A percentile compares a stretch with the other conserved stretches of the same genome.
phyloP scores from a whole-genome alignment of 2,113 vertebrate species.

The Enhydra lutris region DNA sequence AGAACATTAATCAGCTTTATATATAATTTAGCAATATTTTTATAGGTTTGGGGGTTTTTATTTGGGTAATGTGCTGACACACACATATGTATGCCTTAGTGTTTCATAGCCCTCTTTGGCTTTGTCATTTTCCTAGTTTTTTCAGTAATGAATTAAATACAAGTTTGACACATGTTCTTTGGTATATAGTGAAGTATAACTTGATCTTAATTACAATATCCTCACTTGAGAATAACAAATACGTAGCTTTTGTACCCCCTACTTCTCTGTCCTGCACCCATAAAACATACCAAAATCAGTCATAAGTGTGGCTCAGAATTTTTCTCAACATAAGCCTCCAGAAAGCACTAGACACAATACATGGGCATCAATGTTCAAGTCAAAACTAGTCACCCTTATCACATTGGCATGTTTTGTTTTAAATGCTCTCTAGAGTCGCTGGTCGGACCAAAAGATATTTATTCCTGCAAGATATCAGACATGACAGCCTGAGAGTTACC shows the following conservation, averaged over 20 bases:
- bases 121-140: neutral
- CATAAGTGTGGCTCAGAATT: neutral
- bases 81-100: neutral
- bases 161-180: neutral
- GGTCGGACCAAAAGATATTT: neutral
- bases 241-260: neutral
- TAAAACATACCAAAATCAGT: neutral
- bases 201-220: neutral
- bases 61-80: neutral
- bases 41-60: neutral
- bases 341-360: neutral
- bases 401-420: neutral
- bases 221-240: neutral
- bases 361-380: neutral
- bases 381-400: neutral
- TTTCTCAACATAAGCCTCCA: neutral
- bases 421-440: neutral
- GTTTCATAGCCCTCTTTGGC: neutral
- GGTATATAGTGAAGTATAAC: neutral
- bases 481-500: neutral
- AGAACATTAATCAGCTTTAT: neutral
- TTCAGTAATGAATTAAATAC: constrained; percentile 6
- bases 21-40: neutral
- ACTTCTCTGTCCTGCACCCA: neutral
- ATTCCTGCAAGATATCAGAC: neutral